Percentiles rank a stretch among this genome's conserved stretches.
Evolutionary conservation across 2,113 vertebrate genomes (phyloP).

Genomic region (Strix uralensis): DNA sequence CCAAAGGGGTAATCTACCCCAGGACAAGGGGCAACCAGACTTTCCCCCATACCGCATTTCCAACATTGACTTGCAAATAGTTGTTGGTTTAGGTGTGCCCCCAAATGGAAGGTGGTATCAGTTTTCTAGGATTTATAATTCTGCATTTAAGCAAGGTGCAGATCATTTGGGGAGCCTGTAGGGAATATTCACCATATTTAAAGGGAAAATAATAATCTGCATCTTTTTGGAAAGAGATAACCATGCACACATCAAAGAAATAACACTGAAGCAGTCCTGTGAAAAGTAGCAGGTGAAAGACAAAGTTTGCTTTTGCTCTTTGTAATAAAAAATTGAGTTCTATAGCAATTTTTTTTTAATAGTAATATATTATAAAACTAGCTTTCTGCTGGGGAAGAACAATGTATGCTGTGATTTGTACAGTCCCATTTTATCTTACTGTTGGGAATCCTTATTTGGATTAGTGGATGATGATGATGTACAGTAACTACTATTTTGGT

Average conservation of each 20-base stretch:
- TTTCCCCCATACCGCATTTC: neutral
- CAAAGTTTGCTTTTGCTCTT: neutral
- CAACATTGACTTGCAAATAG: rapidly evolving
- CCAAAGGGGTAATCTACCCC: neutral
- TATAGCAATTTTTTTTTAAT: neutral
- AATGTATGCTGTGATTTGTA: neutral
- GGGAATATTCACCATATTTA: neutral
- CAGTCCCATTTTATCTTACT: neutral
- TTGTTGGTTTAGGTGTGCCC: neutral
- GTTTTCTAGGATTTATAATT: neutral
- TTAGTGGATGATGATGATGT: neutral
- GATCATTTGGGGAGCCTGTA: neutral
- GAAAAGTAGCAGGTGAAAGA: neutral
- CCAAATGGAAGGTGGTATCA: neutral
- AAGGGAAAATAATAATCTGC: neutral
- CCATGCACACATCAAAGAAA: neutral
- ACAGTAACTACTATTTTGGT: neutral
- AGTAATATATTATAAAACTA: neutral
- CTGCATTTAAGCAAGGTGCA: neutral
- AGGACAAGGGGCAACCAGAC: neutral
- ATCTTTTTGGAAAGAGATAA: neutral
- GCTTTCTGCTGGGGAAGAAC: neutral
- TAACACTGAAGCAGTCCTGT: neutral
- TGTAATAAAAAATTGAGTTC: neutral
- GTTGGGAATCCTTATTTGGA: neutral